These are phyloP conservation scores for Amphipyra berbera DNA, from an alignment of 2,888 invertebrate genomes.

Conservation along the genomic window DNA sequence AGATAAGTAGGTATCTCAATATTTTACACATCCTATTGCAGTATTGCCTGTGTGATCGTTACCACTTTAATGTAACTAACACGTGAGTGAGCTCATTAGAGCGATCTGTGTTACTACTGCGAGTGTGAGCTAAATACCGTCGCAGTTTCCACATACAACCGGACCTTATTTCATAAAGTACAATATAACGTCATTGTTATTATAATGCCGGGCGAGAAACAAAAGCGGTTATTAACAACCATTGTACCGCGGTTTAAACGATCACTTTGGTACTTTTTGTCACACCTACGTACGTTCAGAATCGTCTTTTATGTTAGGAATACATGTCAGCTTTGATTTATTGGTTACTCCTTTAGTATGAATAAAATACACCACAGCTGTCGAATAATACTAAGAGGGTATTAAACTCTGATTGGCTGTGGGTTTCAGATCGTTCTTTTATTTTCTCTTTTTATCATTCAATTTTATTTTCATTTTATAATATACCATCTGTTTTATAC, in stretches of 20 bases:
- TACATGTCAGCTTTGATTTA: constrained; percentile 38
- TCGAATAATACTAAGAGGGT: neutral
- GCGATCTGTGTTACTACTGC: constrained; percentile 18
- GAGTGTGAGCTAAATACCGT: constrained; percentile 43
- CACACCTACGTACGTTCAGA: constrained; percentile 43
- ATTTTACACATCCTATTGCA: constrained; percentile 17
- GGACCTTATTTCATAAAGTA: constrained; percentile 56
- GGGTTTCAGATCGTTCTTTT: constrained; percentile 1
- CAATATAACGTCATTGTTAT: constrained; percentile 61
- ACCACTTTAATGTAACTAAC: constrained; percentile 13
- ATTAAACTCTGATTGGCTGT: neutral
- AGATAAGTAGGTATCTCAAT: constrained; percentile 28
- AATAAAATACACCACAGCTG: constrained; percentile 2
- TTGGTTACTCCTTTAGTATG: constrained; percentile 5
- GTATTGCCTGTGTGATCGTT: constrained; percentile 18
- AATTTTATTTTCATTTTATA: neutral
- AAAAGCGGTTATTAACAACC: constrained; percentile 61
- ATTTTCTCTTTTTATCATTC: neutral
- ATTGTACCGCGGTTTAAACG: constrained; percentile 57
- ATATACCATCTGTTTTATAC: neutral
- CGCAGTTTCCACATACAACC: constrained; percentile 48
- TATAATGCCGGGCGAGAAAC: constrained; percentile 55
- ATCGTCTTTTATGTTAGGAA: constrained; percentile 36
- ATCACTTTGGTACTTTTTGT: constrained; percentile 57
- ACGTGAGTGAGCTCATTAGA: constrained; percentile 36